phyloP scores from a whole-genome alignment of 2,797 vertebrate genomes.

The Triplophysa yarkandensis region DNA sequence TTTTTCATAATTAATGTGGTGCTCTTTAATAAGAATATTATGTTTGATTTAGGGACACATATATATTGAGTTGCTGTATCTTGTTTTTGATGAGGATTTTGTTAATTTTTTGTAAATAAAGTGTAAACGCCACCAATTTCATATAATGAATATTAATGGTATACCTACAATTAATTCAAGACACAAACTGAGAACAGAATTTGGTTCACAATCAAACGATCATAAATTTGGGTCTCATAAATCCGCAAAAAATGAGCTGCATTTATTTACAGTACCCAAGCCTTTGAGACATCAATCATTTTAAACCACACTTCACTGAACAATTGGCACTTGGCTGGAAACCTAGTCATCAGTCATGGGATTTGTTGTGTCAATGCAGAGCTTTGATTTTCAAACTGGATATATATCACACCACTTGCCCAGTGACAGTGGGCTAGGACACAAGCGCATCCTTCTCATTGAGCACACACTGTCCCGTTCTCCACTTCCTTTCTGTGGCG shows the following conservation, averaged over 20 bases:
- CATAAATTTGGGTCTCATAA: too few relatives aligned
- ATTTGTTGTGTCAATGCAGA: neutral
- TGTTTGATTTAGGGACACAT: too few relatives aligned
- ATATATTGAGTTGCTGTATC: too few relatives aligned
- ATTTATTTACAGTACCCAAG: neutral
- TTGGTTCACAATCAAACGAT: too few relatives aligned
- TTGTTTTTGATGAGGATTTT: too few relatives aligned
- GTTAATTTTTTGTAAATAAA: too few relatives aligned
- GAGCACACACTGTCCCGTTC: neutral
- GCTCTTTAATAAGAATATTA: too few relatives aligned
- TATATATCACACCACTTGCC: neutral
- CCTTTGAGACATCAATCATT: neutral
- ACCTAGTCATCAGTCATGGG: neutral
- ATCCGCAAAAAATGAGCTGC: neutral
- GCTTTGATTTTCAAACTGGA: neutral
- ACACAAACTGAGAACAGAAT: too few relatives aligned
- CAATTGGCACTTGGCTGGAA: neutral
- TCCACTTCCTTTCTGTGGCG: conserved; percentile 48
- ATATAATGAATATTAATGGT: neutral
- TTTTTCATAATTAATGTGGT: too few relatives aligned
- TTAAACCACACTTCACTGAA: neutral
- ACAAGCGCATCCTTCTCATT: conserved; percentile 26
- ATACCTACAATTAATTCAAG: neutral
- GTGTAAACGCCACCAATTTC: too few relatives aligned
- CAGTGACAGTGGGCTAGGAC: conserved; percentile 11